Evolutionary conservation across 2,888 invertebrate genomes (phyloP), one percentile per base, ranked within the genome.

Genomic region (Galerucella calmariensis): DNA sequence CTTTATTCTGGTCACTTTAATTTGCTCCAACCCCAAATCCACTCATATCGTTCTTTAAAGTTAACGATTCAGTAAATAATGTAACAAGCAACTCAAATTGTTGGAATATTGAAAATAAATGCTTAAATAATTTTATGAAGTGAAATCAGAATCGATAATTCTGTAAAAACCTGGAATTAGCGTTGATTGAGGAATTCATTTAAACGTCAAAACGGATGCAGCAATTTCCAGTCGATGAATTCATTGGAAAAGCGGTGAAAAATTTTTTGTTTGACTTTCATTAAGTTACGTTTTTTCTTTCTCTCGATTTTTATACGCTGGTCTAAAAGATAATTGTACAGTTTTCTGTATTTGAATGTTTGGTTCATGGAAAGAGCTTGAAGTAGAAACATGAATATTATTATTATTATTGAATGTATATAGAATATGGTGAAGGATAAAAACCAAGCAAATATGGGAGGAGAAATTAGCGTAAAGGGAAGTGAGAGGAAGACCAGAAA

Each of bases 211-310:
- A 78, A 70, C 78, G 78, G 75, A 78, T 61, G 62, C 76, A 24
- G 76, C n/a, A 73, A 75, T 77, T 77, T 78, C 74, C 77, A 74
- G 59, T 65, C 75, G 77, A 74, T 59, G 41, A 77, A 78, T 73
- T 74, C 71, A 62, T 67, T 69, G 76, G 77, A 79, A 73, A 70
- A 72, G 70, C 72, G 74, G 76, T 66, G n/a, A 77, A 77, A 77
- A 77, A 75, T 73, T 63, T 27, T 27, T n/a, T 77, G 77, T 79
- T 79, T 77, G 72, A 77, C 73, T 79, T 77, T 75, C 76, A 79
- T 79, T 77, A 76, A 73, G 41, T 68, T 67, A 73, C 58, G 63
- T 71, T 74, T 71, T 67, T 61, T 65, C 51, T 51, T n/a, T n/a
- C 16, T 65, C 35, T 61, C 27, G 56, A 62, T 27, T 51, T 66